Conservation (phyloP, 2,797 vertebrate species). For the Enteromius paludinosus region DNA sequence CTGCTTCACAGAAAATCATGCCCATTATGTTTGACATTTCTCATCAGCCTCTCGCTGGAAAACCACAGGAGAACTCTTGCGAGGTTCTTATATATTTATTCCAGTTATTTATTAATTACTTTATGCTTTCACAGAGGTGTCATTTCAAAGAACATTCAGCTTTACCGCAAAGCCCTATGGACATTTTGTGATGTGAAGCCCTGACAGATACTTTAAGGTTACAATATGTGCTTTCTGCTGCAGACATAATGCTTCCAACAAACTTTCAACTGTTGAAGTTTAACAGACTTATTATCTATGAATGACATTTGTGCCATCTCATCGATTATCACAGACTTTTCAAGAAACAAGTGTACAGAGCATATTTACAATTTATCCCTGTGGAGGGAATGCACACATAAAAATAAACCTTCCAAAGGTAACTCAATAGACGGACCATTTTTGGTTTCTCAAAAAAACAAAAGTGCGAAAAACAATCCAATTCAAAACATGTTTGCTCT, state of each 20-base stretch:
- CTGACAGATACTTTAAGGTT: slow-evolving; percentile 12
- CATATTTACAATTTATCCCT: neutral
- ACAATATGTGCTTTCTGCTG: neutral
- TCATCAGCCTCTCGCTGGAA: slow-evolving; percentile 42
- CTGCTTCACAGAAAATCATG: slow-evolving; percentile 44
- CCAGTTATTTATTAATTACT: slow-evolving; percentile 12
- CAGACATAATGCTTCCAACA: neutral
- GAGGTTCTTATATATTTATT: slow-evolving; percentile 18
- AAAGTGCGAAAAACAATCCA: too few species aligned
- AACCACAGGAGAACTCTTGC: slow-evolving; percentile 24
- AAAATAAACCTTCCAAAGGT: neutral
- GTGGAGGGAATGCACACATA: neutral
- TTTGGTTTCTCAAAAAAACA: neutral
- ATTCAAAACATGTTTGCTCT: neutral
- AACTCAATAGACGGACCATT: neutral
- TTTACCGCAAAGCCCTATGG: neutral
- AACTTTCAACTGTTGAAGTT: neutral
- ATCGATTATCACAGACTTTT: neutral
- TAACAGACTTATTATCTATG: neutral
- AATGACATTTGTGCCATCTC: neutral
- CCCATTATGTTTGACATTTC: slow-evolving; percentile 55
- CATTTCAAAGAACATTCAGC: neutral
- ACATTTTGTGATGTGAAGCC: neutral
- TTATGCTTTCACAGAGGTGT: slow-evolving; percentile 18
- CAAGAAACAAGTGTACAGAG: neutral